Evolutionary conservation across 2,797 vertebrate genomes (phyloP).

Genomic region (Threskiornis aethiopicus): DNA sequence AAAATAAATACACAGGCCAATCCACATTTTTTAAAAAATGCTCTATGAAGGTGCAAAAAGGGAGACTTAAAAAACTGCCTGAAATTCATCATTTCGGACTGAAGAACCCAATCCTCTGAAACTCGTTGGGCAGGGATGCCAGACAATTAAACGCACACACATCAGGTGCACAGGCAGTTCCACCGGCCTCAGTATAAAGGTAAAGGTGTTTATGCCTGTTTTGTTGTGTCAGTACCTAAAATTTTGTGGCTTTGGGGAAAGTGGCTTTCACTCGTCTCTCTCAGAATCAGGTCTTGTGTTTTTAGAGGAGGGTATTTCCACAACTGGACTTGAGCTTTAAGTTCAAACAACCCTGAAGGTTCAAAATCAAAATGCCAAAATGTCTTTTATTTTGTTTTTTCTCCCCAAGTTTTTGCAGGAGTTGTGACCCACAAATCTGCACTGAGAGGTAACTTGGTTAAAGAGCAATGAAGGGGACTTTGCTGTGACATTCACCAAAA

Average conservation of each 20-base stretch:
- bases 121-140: neutral
- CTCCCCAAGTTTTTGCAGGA: neutral
- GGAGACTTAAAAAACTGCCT: neutral
- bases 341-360: neutral
- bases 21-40: fast-evolving
- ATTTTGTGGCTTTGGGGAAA: neutral
- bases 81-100: neutral
- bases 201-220: neutral
- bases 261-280: neutral
- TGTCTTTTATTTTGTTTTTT: neutral
- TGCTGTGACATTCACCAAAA: neutral
- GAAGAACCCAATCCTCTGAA: neutral
- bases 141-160: neutral
- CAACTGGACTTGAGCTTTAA: neutral
- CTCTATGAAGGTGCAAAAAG: neutral
- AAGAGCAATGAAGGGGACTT: neutral
- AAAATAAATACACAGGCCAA: neutral
- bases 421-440: neutral
- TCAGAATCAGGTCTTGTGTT: neutral
- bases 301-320: neutral
- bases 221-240: neutral
- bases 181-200: neutral
- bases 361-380: neutral
- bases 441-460: neutral
- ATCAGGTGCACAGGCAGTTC: neutral